These are phyloP conservation scores for Apomyelois bistriatella DNA, from an alignment of 2,888 invertebrate genomes.

Conservation along the genomic window DNA sequence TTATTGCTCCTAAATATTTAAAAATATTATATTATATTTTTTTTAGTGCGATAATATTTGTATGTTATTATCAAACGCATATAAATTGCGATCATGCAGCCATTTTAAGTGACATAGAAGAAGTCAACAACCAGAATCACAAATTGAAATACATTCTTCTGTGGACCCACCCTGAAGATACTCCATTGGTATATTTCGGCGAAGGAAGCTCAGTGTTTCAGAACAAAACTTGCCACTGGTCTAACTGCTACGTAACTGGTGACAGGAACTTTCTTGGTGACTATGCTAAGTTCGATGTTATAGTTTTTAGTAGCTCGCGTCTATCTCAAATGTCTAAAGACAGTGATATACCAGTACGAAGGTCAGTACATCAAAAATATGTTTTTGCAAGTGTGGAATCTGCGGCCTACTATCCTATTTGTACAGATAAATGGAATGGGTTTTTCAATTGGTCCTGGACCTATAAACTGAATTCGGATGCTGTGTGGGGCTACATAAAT, in stretches of 20 bases:
- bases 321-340: constrained; percentile 24
- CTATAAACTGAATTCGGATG: constrained; percentile 54
- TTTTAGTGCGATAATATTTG: neutral
- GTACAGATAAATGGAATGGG: constrained; percentile 37
- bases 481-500: constrained; percentile 50
- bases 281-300: constrained; percentile 45
- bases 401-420: constrained; percentile 45
- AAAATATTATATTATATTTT: constrained; percentile 4
- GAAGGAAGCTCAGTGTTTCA: constrained; percentile 44
- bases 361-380: constrained; percentile 47
- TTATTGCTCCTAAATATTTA: neutral
- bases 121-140: neutral
- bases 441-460: constrained; percentile 71
- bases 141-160: constrained; percentile 48
- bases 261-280: constrained; percentile 37
- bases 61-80: constrained; percentile 1
- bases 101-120: neutral
- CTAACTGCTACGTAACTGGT: constrained; percentile 55
- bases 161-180: constrained; percentile 46
- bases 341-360: constrained; percentile 34
- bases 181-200: constrained; percentile 47
- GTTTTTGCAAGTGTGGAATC: constrained; percentile 56
- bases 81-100: neutral
- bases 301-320: constrained; percentile 55
- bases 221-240: constrained; percentile 43